Conservation (phyloP, 2,113 vertebrate genomes). For the Bothrops jararaca region DNA sequence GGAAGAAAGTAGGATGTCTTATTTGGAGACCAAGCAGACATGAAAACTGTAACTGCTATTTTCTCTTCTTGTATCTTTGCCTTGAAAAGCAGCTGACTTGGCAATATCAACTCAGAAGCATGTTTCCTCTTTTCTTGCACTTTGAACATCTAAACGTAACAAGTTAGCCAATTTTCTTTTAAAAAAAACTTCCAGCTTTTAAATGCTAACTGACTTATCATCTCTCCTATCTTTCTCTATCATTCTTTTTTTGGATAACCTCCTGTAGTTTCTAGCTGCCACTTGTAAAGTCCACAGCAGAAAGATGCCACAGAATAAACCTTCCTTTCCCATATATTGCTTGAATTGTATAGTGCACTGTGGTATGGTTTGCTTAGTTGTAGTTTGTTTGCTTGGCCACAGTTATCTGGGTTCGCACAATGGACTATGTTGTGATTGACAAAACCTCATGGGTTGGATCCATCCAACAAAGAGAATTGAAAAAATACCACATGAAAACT, state of each 20-base stretch:
- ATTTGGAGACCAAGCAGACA: neutral
- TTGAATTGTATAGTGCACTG: neutral
- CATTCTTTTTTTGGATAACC: neutral
- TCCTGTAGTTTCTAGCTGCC: neutral
- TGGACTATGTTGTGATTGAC: neutral
- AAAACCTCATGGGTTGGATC: neutral
- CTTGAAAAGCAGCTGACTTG: neutral
- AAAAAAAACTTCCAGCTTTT: neutral
- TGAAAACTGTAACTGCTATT: neutral
- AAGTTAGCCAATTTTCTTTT: neutral
- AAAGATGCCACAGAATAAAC: neutral
- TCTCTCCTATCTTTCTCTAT: neutral
- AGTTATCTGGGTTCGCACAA: neutral
- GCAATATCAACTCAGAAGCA: neutral
- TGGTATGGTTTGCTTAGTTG: neutral
- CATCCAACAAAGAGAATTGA: neutral
- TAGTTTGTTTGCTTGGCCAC: neutral
- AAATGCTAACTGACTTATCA: neutral
- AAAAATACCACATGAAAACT: neutral
- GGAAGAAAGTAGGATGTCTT: neutral
- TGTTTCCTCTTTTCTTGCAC: neutral
- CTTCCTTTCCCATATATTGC: neutral
- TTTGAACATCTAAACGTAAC: neutral
- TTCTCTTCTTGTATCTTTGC: neutral
- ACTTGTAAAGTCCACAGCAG: neutral